Percentiles rank a stretch among this genome's conserved stretches.
phyloP scores from a whole-genome alignment of 2,888 invertebrate species.

The Prosopocoilus inquinatus region DNA sequence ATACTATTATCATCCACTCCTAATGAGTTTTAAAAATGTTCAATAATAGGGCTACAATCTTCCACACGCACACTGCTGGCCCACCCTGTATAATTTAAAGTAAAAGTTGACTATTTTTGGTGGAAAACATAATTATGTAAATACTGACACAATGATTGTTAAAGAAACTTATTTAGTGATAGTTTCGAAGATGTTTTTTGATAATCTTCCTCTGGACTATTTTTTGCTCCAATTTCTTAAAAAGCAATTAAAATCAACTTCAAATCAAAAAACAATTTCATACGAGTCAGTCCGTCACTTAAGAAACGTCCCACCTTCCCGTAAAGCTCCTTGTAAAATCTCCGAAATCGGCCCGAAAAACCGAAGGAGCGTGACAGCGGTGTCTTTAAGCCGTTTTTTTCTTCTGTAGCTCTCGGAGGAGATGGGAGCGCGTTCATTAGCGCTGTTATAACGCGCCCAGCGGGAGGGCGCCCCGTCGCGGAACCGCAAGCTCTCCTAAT shows the following conservation, averaged over 20 bases:
- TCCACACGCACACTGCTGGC: too few species aligned
- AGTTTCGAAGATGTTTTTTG: too few species aligned
- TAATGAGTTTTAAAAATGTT: too few species aligned
- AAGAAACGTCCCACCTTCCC: slow-evolving; percentile 21
- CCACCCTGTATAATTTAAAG: too few species aligned
- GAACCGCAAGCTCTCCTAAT: slow-evolving; percentile 6
- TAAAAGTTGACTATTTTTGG: too few species aligned
- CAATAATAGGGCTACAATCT: too few species aligned
- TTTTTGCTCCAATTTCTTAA: too few species aligned
- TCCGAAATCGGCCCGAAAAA: slow-evolving; percentile 13
- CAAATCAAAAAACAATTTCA: slow-evolving; percentile 23
- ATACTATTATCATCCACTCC: too few species aligned
- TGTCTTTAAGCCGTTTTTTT: slow-evolving; percentile 11
- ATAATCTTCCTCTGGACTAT: too few species aligned
- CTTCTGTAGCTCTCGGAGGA: background rate
- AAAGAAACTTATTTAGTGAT: too few species aligned
- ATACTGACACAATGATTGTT: too few species aligned
- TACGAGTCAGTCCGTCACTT: slow-evolving; percentile 31
- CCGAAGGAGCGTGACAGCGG: slow-evolving; percentile 7
- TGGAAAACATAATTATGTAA: too few species aligned
- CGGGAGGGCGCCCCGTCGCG: slow-evolving; percentile 27
- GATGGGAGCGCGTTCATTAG: slow-evolving; percentile 38
- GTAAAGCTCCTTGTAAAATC: slow-evolving; percentile 8
- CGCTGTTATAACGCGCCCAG: slow-evolving; percentile 35
- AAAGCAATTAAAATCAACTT: slow-evolving; percentile 12